A percentile compares a stretch with the other conserved stretches of the same genome.
Evolutionary conservation across 2,888 invertebrate genomes (phyloP).

Genomic region (Leptopilina syphax): DNA sequence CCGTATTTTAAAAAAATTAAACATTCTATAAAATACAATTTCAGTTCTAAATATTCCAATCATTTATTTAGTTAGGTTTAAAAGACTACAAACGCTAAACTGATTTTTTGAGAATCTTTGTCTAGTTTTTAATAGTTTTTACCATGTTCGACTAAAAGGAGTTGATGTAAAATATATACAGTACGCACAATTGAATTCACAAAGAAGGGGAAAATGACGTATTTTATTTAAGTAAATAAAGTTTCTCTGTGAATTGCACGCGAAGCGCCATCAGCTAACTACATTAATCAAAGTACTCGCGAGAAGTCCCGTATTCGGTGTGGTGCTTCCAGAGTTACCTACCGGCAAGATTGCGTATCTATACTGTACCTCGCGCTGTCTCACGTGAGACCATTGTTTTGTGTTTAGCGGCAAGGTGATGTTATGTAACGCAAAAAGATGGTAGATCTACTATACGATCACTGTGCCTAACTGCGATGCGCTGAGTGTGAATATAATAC

Average conservation of each 20-base stretch:
- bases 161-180: too few species aligned
- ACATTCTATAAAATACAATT: too few species aligned
- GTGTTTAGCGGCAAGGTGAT: conserved; percentile 72
- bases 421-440: conserved; percentile 70
- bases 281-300: conserved; percentile 58
- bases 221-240: conserved; percentile 1
- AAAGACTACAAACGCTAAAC: too few species aligned
- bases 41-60: too few species aligned
- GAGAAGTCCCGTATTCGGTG: conserved; percentile 55
- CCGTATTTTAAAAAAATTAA: background rate
- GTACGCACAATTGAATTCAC: too few species aligned
- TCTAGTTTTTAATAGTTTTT: too few species aligned
- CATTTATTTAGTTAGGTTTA: too few species aligned
- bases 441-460: conserved; percentile 62
- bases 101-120: too few species aligned
- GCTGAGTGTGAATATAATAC: conserved; percentile 55
- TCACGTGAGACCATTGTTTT: conserved; percentile 72
- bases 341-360: conserved; percentile 65
- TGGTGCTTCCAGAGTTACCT: conserved; percentile 57
- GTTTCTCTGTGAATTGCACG: conserved; percentile 8
- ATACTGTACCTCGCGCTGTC: conserved; percentile 64
- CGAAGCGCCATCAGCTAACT: conserved; percentile 41
- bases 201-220: background rate
- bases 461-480: conserved; percentile 65
- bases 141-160: background rate